phyloP scores from a whole-genome alignment of 1,140 invertebrate species.

The Radopholus similis region DNA sequence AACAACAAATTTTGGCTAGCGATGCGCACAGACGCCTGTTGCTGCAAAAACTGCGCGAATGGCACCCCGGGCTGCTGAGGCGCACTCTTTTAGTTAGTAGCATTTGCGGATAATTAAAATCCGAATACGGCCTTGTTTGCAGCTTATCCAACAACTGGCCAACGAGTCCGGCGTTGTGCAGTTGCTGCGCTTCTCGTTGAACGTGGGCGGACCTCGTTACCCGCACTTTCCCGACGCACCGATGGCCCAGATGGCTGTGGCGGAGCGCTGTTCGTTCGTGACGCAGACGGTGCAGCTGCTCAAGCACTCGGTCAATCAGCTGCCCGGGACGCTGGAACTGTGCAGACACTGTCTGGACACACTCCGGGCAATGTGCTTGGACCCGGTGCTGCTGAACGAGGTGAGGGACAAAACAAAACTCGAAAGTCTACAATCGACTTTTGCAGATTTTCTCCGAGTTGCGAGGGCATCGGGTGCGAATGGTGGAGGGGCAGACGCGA shows the following conservation, averaged over 20 bases:
- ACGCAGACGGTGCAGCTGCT: constrained; percentile 1
- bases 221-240: constrained; percentile 3
- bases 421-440: background rate
- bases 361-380: constrained; percentile 3
- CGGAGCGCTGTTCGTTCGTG: constrained; percentile 3
- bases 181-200: background rate
- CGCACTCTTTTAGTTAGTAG: constrained; percentile 7
- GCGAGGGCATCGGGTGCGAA: background rate
- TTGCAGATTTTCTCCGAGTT: constrained; percentile 9
- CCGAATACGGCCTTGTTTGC: background rate
- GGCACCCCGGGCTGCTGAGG: constrained; percentile 19
- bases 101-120: background rate
- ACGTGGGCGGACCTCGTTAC: background rate
- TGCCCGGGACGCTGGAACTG: constrained; percentile 4
- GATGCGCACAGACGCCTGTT: constrained; percentile 12
- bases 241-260: background rate
- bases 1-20: constrained; percentile 19
- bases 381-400: constrained; percentile 6
- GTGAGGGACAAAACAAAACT: background rate
- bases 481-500: background rate
- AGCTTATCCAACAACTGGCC: constrained; percentile 10
- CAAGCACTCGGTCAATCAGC: background rate
- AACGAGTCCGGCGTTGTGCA: background rate
- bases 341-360: constrained; percentile 10
- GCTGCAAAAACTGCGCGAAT: constrained; percentile 15